phyloP scores from a whole-genome alignment of 2,888 invertebrate genomes.

The Conomelus anceps region DNA sequence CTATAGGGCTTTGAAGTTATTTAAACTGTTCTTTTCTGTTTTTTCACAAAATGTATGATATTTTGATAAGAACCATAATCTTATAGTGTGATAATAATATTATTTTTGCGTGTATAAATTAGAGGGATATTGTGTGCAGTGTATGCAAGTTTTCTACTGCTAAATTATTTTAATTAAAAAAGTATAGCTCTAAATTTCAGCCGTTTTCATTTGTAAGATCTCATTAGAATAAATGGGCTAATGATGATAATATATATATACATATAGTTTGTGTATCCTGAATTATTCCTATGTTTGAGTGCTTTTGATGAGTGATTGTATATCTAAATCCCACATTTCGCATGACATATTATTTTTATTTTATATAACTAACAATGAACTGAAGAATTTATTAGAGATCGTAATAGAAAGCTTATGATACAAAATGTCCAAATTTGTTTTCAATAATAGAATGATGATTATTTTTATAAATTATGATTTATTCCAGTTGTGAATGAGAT shows the following conservation, averaged over 20 bases:
- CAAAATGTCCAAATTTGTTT: neutral
- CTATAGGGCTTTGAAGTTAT: neutral
- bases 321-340: neutral
- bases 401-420: neutral
- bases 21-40: neutral
- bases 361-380: neutral
- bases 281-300: neutral
- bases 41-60: neutral
- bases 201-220: neutral
- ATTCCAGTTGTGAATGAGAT: neutral
- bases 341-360: neutral
- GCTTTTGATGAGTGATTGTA: neutral
- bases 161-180: neutral
- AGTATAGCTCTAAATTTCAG: neutral
- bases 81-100: neutral
- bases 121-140: neutral
- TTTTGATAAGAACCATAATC: neutral
- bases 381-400: neutral
- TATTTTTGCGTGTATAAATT: neutral
- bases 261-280: too few species aligned
- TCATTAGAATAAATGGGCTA: neutral
- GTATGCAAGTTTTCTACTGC: neutral
- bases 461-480: neutral
- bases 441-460: neutral
- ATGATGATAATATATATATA: too few species aligned